Evolutionary conservation across 2,888 invertebrate species (phyloP), one percentile per base, ranked within the genome.

Genomic region (Argyresthia albistria): DNA sequence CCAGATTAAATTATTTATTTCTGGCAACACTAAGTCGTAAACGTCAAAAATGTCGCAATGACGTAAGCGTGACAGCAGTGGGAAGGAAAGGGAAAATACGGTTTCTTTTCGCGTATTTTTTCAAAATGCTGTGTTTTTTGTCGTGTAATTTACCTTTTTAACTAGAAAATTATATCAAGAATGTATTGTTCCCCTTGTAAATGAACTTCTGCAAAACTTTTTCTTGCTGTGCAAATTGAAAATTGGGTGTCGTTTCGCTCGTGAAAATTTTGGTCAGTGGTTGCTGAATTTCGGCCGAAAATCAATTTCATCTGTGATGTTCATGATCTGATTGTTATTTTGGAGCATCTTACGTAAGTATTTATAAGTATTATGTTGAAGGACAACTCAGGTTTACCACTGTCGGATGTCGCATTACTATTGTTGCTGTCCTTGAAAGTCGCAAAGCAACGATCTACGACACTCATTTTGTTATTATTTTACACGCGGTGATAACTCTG

Each of bases 301-400:
- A 76, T 80, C 73, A 75, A 74, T 78, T 78, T 70, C 59, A 60
- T 66, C 65, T 79, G 76, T 75, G 73, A 77, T 83, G 79, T 77
- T 79, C 73, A 69, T 76, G 72, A 76, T 73, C 68, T 66, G 65
- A 67, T 69, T 77, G 67, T 74, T 79, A 80, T 76, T n/a, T 83
- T 76, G 73, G 61, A 69, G 70, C 70, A 65, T 76, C 72, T 86
- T 84, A 83, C 76, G 86, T 86, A 84, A 86, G 86, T 86, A 81
- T 67, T 69, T 62, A 58, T 55, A 61, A 62, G 64, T 50, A 72
- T 69, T 72, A 71, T 76, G 68, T 75, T 78, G 57, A 70, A 72
- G 75, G 74, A 50, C 50, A 50, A 42, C 37, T 49, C 10, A 1
- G 36, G 8, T 37, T 48, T 48, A 48, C 15, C 14, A 25, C n/a